Conservation (phyloP, 2,888 invertebrate genomes). For the Girardia tigrina region DNA sequence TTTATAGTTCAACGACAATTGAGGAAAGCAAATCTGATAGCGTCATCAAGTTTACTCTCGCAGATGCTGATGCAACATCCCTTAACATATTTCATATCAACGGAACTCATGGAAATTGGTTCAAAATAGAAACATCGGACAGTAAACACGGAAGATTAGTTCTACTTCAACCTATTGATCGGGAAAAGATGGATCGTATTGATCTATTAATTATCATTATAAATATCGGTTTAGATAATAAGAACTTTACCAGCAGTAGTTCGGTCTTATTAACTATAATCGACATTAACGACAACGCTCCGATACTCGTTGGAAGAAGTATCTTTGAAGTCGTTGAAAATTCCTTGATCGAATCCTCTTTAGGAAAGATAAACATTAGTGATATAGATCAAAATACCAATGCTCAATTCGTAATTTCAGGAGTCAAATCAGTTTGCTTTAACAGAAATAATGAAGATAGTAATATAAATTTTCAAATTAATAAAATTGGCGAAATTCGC, state of each 20-base stretch:
- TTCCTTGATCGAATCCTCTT: background rate
- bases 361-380: background rate
- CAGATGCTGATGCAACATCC: slow-evolving; percentile 31
- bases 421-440: background rate
- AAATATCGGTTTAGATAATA: slow-evolving; percentile 21
- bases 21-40: slow-evolving; percentile 25
- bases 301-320: background rate
- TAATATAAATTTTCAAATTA: background rate
- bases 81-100: slow-evolving; percentile 25
- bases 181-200: slow-evolving; percentile 24
- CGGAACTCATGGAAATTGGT: slow-evolving; percentile 6
- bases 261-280: slow-evolving; percentile 17
- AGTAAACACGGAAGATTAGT: background rate
- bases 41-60: slow-evolving; percentile 17
- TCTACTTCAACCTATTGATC: slow-evolving; percentile 26
- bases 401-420: background rate
- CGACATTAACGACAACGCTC: slow-evolving; percentile 33
- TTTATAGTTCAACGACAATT: slow-evolving; percentile 28
- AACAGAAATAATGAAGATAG: background rate
- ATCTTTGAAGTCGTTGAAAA: slow-evolving; percentile 30
- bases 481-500: slow-evolving; percentile 27
- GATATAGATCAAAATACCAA: slow-evolving; percentile 30
- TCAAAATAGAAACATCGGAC: background rate
- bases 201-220: slow-evolving; percentile 25
- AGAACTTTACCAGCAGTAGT: background rate